A percentile compares a stretch with the other conserved stretches of the same genome.
Evolutionary conservation across 2,888 invertebrate genomes (phyloP).

Genomic region (Diogma glabrata): DNA sequence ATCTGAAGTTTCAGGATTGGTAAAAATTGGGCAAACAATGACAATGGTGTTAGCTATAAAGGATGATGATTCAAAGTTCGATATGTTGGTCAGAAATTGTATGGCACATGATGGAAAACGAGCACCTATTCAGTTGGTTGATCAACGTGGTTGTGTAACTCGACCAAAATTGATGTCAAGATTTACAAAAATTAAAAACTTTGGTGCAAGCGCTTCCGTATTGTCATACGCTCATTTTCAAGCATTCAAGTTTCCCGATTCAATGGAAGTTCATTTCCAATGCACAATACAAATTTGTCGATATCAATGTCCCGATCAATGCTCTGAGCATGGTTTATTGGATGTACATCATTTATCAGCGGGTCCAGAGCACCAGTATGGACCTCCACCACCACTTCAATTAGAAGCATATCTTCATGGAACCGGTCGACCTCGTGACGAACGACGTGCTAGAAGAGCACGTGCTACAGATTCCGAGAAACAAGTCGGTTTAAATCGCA

Average conservation of each 20-base stretch:
- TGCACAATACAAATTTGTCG: conserved; percentile 91
- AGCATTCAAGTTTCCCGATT: conserved; percentile 92
- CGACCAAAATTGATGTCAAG: conserved; percentile 86
- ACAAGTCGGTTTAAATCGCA: conserved; percentile 77
- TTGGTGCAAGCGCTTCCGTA: conserved; percentile 85
- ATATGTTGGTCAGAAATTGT: conserved; percentile 89
- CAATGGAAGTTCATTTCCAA: conserved; percentile 93
- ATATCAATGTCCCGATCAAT: conserved; percentile 87
- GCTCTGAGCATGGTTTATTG: conserved; percentile 53
- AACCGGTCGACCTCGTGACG: conserved; percentile 52
- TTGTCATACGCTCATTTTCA: conserved; percentile 88
- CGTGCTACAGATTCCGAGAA: conserved; percentile 57
- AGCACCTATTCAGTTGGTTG: conserved; percentile 85
- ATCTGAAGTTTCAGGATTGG: conserved; percentile 84
- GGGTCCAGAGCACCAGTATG: conserved; percentile 52
- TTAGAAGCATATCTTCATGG: conserved; percentile 54
- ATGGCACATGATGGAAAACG: conserved; percentile 91
- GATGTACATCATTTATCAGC: conserved; percentile 45
- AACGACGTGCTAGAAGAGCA: conserved; percentile 55
- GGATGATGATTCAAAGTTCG: conserved; percentile 89
- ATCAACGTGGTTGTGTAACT: conserved; percentile 85
- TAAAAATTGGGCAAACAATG: conserved; percentile 93
- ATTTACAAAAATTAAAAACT: conserved; percentile 91
- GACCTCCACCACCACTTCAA: conserved; percentile 51
- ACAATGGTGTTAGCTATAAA: conserved; percentile 93